A percentile compares a stretch with the other conserved stretches of the same genome.
These are phyloP conservation scores for Enteromius paludinosus DNA, from an alignment of 2,797 vertebrate genomes.

Conservation along the genomic window DNA sequence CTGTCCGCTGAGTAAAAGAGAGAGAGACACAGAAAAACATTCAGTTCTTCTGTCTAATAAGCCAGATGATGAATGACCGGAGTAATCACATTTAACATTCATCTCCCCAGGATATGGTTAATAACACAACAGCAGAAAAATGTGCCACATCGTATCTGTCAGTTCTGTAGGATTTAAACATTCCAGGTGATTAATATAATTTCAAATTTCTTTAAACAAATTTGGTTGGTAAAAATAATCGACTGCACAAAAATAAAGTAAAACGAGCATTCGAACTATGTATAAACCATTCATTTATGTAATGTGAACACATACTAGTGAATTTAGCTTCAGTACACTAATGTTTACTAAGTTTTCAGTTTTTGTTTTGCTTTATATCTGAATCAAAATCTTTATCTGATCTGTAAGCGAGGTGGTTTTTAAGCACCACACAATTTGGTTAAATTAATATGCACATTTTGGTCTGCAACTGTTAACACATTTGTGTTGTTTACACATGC, in stretches of 20 bases:
- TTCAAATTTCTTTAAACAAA: background rate
- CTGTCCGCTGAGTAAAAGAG: slow-evolving; percentile 84
- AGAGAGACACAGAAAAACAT: slow-evolving; percentile 23
- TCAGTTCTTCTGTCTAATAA: slow-evolving; percentile 1
- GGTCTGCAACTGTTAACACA: background rate
- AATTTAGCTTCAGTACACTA: background rate
- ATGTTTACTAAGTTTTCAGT: background rate
- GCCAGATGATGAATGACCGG: background rate
- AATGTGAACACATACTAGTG: background rate
- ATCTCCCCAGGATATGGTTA: background rate
- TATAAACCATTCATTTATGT: background rate
- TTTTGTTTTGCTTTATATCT: background rate
- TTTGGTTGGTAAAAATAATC: background rate
- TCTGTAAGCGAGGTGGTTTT: background rate
- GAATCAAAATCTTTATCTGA: background rate
- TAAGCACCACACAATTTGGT: background rate
- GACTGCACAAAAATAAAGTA: background rate
- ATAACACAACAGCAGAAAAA: background rate
- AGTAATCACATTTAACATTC: background rate
- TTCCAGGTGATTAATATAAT: background rate
- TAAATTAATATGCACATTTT: background rate
- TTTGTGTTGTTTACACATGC: background rate
- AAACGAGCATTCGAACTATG: background rate
- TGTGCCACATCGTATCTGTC: background rate
- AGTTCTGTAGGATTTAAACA: slow-evolving; percentile 7